Evolutionary conservation across 2,113 vertebrate genomes (phyloP).

Genomic region (Chitala chitala): DNA sequence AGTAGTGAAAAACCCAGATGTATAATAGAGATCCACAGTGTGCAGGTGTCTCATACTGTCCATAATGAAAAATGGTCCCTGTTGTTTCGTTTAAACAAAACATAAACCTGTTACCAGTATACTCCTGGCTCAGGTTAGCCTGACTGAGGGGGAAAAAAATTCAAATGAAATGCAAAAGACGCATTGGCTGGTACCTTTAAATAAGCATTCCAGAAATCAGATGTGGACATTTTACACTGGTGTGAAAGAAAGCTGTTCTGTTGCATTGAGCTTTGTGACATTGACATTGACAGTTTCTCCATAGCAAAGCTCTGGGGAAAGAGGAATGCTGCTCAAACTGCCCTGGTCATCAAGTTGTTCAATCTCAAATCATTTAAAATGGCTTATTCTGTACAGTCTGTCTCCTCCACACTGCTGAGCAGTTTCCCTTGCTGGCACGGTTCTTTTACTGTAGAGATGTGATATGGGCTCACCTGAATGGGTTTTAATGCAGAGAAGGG

Average conservation of each 20-base stretch:
- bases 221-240: background rate
- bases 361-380: background rate
- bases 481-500: too few species aligned
- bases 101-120: too few species aligned
- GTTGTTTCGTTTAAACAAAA: too few species aligned
- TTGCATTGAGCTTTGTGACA: background rate
- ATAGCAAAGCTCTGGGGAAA: background rate
- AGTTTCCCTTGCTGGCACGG: background rate
- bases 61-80: too few species aligned
- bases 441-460: slow-evolving; percentile 25
- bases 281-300: background rate
- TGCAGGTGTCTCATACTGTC: too few species aligned
- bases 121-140: too few species aligned
- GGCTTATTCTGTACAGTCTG: background rate
- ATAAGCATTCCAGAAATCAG: slow-evolving; percentile 15
- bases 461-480: background rate
- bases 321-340: background rate
- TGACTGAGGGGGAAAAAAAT: too few species aligned
- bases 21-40: too few species aligned
- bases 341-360: background rate
- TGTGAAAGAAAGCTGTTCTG: background rate
- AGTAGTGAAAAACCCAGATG: too few species aligned
- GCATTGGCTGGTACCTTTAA: background rate
- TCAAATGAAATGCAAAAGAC: background rate
- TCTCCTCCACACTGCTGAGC: too few species aligned